Evolutionary conservation across 2,113 vertebrate genomes (phyloP), one percentile per base, ranked within the genome.

Genomic region (Aptenodytes forsteri): DNA sequence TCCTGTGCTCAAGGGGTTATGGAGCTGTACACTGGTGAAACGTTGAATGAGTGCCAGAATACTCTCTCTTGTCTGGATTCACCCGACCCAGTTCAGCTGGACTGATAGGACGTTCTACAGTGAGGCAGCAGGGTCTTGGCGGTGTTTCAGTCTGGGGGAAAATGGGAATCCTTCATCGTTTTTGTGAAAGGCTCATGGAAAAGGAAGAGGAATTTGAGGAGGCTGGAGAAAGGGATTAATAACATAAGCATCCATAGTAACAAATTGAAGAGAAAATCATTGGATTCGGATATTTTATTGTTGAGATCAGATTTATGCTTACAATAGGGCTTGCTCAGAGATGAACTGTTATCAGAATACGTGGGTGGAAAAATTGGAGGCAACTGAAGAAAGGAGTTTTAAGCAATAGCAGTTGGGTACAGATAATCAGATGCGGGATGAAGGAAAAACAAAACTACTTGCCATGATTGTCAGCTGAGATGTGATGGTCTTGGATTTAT

Each of bases 81-180:
- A 44, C 13, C 27, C 21, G 61, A 17, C 38, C 6, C 32, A 32
- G 25, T 13, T 91, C 30, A n/a, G 36, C 54, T n/a, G 46, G 55
- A 29, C 32, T 2, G 2, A 61, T n/a, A 69, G 13, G 23, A 70
- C 0, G 0, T 29, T 40, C 19, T 70, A 6, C 40, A 44, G 22
- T 4, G 5, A 73, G 38, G 27, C 55, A 71, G 5, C 29, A 29
- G 11, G 27, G 64, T 89, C 69, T 75, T 67, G 5, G 55, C 20
- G 29, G 22, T 80, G n/a, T 70, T 92, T 83, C 47, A 10, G 17
- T 58, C 54, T 73, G 54, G 22, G 30, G 30, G 34, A 58, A 64
- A 64, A 17, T 36, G 17, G 26, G 10, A 81, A 30, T 79, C 14
- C 10, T 73, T 94, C 7, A 46, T 32, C 18, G 8, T 3, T 40